Conservation (phyloP, 2,888 invertebrate species). For the Emmelina monodactyla region DNA sequence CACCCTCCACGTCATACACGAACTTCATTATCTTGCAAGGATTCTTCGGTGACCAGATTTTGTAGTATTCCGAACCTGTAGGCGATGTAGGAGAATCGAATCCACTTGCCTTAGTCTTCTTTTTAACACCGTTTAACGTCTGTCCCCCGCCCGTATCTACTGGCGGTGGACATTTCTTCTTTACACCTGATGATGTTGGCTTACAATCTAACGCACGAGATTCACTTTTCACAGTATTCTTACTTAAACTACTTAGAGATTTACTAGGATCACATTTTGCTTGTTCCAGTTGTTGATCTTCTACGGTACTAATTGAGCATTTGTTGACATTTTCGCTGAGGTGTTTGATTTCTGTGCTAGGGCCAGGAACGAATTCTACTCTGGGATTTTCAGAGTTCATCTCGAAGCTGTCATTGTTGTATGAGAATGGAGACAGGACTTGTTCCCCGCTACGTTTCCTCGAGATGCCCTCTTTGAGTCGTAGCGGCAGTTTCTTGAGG, state of each 20-base stretch:
- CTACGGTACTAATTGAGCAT: constrained; percentile 66
- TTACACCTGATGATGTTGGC: constrained; percentile 54
- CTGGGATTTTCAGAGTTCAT: constrained; percentile 53
- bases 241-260: constrained; percentile 51
- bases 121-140: constrained; percentile 67
- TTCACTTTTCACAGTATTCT: constrained; percentile 59
- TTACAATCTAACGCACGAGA: constrained; percentile 44
- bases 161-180: constrained; percentile 64
- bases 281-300: constrained; percentile 49
- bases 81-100: constrained; percentile 65
- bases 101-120: constrained; percentile 66
- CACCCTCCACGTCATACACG: constrained; percentile 59
- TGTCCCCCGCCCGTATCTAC: constrained; percentile 60
- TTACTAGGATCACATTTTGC: constrained; percentile 58
- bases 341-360: constrained; percentile 52
- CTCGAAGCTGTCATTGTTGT: constrained; percentile 61
- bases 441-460: constrained; percentile 56
- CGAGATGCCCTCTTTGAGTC: constrained; percentile 61
- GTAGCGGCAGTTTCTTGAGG: constrained; percentile 64
- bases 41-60: constrained; percentile 73
- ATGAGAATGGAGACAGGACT: constrained; percentile 54
- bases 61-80: constrained; percentile 71
- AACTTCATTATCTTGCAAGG: constrained; percentile 66
- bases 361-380: constrained; percentile 44
- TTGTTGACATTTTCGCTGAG: constrained; percentile 60